phyloP scores from a whole-genome alignment of 1,140 invertebrate species.

The Trachymyrmex cornetzi region DNA sequence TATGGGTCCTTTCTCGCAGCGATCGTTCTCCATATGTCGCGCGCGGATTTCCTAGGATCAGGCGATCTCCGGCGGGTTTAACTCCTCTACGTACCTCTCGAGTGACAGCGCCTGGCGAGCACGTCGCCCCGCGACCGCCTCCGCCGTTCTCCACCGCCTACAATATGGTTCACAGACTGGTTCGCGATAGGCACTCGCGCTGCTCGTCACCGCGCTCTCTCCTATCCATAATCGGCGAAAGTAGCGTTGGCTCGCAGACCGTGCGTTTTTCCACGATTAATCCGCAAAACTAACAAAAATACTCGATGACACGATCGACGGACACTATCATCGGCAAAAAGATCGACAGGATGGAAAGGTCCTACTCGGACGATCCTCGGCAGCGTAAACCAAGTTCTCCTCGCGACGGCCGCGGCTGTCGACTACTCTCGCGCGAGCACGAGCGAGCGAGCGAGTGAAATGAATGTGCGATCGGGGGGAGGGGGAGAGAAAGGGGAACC shows the following conservation, averaged over 20 bases:
- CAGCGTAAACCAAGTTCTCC: neutral
- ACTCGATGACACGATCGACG: neutral
- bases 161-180: conserved; percentile 72
- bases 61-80: neutral
- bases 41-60: neutral
- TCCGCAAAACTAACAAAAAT: neutral
- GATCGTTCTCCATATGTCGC: conserved; percentile 28
- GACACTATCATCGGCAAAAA: conserved; percentile 63
- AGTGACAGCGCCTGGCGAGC: conserved; percentile 54
- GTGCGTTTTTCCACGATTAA: neutral
- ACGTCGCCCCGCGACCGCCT: conserved; percentile 13
- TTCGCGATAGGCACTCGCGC: conserved; percentile 62
- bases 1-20: neutral
- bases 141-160: conserved; percentile 57
- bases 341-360: too few species aligned
- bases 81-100: conserved; percentile 69
- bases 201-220: conserved; percentile 56
- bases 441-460: conserved; percentile 6
- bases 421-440: neutral
- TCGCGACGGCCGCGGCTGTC: neutral
- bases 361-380: neutral
- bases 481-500: neutral
- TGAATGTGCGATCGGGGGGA: conserved; percentile 19
- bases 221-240: conserved; percentile 73
- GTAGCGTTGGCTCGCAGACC: conserved; percentile 4